Base-by-base conservation (phyloP, 2,797 vertebrate genomes). In the Eurystomus glaucurus region DNA sequence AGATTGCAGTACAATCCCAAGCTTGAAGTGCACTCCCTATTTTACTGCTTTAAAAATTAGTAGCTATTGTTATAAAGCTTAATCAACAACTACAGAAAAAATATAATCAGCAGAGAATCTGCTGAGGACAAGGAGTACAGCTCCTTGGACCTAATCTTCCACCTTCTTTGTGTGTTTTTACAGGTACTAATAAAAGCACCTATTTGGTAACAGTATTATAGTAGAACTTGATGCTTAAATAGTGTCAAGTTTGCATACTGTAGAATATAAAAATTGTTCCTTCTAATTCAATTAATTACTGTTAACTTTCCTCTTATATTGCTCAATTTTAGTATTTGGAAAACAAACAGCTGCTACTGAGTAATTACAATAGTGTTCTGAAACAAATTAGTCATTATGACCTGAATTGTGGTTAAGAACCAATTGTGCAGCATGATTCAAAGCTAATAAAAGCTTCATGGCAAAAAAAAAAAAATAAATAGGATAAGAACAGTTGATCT, bases 311-410 rank as follows among this genome's bases (percentile, higher is more conserved):
- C 35, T 79, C 85, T 88, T 88, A 61, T 61, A 82, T 72, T 87
- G 78, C 35, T 80, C 26, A 29, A 1, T 55, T 95, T 94, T 68
- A 94, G 77, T 72, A 88, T 77, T 68, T 83, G 78, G 64, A 90
- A 97, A 80, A 37, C 93, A 93, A 90, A 65, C 75, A 94, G 90
- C 83, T 87, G 93, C 72, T 86, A 62, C 69, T 93, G 79, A 92
- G 69, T 92, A 96, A 94, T 95, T 95, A 91, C 79, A 83, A 62
- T 1, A 71, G 48, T 60, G 90, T 93, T 96, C 96, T 92, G 77
- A 90, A 95, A 96, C 90, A 93, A 93, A 94, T 94, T 93, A 96
- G 91, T 96, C 95, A 95, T 95, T 95, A 96, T 60, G 80, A 84
- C 74, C 85, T 48, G 74, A 93, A 79, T 2, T 86, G 72, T 86